Evolutionary conservation across 2,888 invertebrate species (phyloP), one percentile per base, ranked within the genome.

Genomic region (Spodoptera exigua): DNA sequence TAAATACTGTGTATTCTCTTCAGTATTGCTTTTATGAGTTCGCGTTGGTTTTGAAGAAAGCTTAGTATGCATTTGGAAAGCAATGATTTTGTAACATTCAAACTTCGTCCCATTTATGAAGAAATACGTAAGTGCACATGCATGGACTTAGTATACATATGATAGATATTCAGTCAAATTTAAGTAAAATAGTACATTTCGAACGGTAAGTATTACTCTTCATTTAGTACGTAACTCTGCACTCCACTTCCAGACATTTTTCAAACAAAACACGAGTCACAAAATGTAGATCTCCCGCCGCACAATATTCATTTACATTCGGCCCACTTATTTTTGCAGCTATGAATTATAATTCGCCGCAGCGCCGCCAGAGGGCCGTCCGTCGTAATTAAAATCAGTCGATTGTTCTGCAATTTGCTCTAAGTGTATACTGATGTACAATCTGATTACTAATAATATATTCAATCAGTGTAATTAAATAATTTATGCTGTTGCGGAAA

Each of bases 341-440:
- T 59, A 84, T 81, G 78, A 82, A 83, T 83, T 82, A 78, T 82
- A 79, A 82, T 81, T 74, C 69, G 44, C 59, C 51, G 56, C 61
- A 63, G 55, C 54, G 40, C 47, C 52, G 12, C 49, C 27, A 52
- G 60, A 71, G 76, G 74, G 74, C 66, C 32, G 70, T 44, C 58
- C 51, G 70, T 57, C 61, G 63, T 75, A 79, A 80, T 83, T 83
- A 82, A 79, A 78, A 80, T 75, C 74, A 76, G 57, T 53, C 70
- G 65, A 77, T 76, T 76, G 74, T 78, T 72, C 67, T 64, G 65
- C 73, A 70, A 73, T 74, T 70, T 59, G 69, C 56, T 41, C 59
- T 16, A 43, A 55, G 51, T 61, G 13, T 32, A 43, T 55, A 59
- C 61, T 57, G 47, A 63, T 68, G 45, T 57, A 48, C 52, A 61